Percentiles rank a stretch among this genome's conserved stretches.
Conservation (phyloP, 1,140 invertebrate species). For the Platorchestia sp. region DNA sequence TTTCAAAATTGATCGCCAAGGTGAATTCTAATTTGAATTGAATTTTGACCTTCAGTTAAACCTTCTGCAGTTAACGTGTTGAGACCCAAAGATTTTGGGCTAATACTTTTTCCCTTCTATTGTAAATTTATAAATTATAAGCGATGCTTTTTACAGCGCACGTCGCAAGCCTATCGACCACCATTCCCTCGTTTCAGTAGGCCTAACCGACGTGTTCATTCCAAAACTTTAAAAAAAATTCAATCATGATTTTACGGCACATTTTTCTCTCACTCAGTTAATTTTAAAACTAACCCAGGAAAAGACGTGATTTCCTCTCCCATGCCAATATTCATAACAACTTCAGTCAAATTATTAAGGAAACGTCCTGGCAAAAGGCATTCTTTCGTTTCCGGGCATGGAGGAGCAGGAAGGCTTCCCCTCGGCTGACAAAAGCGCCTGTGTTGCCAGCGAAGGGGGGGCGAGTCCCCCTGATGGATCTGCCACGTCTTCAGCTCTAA, state of each 20-base stretch:
- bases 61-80: too few relatives aligned
- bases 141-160: not conserved
- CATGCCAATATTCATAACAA: not conserved
- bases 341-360: not conserved
- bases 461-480: slow-evolving; percentile 28
- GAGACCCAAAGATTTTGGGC: too few relatives aligned
- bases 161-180: not conserved
- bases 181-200: not conserved
- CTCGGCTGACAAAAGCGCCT: not conserved
- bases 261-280: not conserved
- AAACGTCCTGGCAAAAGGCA: not conserved
- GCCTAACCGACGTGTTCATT: not conserved
- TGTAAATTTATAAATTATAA: too few relatives aligned
- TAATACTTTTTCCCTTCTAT: too few relatives aligned
- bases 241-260: not conserved
- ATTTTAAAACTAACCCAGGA: not conserved
- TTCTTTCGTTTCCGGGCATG: slow-evolving; percentile 31
- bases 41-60: too few relatives aligned
- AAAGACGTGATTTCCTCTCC: not conserved
- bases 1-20: too few relatives aligned
- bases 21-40: too few relatives aligned
- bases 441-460: not conserved
- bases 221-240: not conserved
- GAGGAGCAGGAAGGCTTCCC: not conserved
- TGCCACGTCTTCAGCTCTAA: slow-evolving; percentile 43